Percentiles rank a stretch among this genome's conserved stretches.
Conservation (phyloP, 1,140 invertebrate genomes). For the Drosophila tsacasi region DNA sequence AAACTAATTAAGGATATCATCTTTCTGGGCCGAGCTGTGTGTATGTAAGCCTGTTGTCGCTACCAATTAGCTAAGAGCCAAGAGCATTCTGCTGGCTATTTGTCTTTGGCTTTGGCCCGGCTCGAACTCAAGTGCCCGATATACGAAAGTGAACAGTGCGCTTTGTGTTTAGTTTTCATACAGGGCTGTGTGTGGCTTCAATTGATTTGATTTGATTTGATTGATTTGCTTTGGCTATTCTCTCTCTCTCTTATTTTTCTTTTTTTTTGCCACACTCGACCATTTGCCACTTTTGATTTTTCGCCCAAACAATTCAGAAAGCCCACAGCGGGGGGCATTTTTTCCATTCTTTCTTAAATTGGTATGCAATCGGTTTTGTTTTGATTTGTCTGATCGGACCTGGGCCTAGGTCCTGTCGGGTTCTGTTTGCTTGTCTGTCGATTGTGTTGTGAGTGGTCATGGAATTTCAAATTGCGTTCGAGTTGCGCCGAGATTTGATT, state of each 20-base stretch:
- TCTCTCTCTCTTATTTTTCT: background rate
- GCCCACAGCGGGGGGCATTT: constrained; percentile 26
- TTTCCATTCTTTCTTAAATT: constrained; percentile 42
- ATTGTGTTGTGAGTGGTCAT: constrained; percentile 61
- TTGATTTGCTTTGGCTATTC: constrained; percentile 52
- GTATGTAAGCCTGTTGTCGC: constrained; percentile 24
- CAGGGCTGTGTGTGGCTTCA: constrained; percentile 36
- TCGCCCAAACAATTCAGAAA: constrained; percentile 60
- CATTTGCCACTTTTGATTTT: constrained; percentile 67
- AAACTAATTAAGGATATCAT: constrained; percentile 58
- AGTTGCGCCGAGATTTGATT: constrained; percentile 39
- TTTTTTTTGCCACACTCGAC: constrained; percentile 21
- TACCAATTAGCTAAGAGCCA: constrained; percentile 53
- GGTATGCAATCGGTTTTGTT: constrained; percentile 44
- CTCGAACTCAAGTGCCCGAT: constrained; percentile 9
- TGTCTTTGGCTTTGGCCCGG: constrained; percentile 6
- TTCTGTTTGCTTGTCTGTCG: constrained; percentile 17
- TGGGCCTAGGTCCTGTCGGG: constrained; percentile 14
- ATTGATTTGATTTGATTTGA: constrained; percentile 66
- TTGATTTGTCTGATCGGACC: constrained; percentile 6
- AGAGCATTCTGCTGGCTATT: background rate
- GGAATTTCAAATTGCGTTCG: constrained; percentile 67
- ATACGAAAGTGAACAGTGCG: constrained; percentile 16
- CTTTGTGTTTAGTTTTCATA: constrained; percentile 47
- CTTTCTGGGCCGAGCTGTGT: constrained; percentile 15